phyloP scores from a whole-genome alignment of 2,888 invertebrate species.

The Siphlonurus alternatus region DNA sequence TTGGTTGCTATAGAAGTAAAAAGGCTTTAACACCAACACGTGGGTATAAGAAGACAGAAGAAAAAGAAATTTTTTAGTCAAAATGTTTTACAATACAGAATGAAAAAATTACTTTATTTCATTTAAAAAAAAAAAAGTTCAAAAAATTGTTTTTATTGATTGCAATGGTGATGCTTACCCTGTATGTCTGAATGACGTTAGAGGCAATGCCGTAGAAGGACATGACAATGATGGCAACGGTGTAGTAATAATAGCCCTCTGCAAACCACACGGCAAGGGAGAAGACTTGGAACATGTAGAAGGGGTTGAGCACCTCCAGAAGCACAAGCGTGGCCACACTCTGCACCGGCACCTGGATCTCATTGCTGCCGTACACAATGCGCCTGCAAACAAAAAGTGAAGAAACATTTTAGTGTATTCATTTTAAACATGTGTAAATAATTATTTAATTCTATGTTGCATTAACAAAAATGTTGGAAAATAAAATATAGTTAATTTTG shows the following conservation, averaged over 20 bases:
- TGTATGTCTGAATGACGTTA: constrained; percentile 68
- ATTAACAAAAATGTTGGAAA: background rate
- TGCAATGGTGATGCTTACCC: constrained; percentile 32
- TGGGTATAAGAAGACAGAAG: no score
- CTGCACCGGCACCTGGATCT: constrained; percentile 65
- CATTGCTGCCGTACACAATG: constrained; percentile 66
- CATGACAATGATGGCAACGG: constrained; percentile 72
- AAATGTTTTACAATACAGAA: no score
- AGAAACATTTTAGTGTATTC: background rate
- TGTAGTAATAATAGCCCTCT: constrained; percentile 82
- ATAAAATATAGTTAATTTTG: background rate
- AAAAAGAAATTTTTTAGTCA: no score
- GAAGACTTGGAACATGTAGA: constrained; percentile 90
- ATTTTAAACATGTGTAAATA: background rate
- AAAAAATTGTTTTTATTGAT: no score
- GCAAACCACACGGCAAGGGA: constrained; percentile 77
- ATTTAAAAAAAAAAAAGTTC: no score
- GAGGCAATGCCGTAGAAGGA: constrained; percentile 65
- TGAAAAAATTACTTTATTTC: no score
- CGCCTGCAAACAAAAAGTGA: constrained; percentile 34
- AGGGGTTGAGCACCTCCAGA: constrained; percentile 78
- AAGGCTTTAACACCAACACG: no score
- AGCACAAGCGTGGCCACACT: constrained; percentile 52
- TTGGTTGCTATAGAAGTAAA: no score
- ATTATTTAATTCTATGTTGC: background rate